Percentiles rank a stretch among this genome's conserved stretches.
Conservation (phyloP, 2,888 invertebrate genomes). For the Phyto melanocephala region DNA sequence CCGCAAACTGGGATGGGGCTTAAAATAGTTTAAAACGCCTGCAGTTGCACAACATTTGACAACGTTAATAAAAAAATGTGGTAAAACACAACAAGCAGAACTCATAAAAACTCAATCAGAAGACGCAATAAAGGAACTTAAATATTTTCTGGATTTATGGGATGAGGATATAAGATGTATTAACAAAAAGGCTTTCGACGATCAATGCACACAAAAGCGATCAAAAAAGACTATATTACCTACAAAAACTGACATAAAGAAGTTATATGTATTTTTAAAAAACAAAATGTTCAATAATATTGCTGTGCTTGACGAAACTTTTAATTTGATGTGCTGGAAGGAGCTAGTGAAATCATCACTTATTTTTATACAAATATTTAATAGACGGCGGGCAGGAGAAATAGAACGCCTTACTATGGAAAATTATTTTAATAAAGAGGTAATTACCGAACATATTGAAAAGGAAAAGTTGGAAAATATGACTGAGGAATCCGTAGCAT, state of each 20-base stretch:
- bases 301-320: neutral
- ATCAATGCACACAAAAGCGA: constrained; percentile 2
- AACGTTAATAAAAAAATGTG: neutral
- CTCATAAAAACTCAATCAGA: neutral
- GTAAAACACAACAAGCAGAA: neutral
- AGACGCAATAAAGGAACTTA: neutral
- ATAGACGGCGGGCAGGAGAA: constrained; percentile 39
- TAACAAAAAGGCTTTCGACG: constrained; percentile 31
- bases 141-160: neutral
- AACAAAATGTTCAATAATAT: neutral
- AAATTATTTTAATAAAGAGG: constrained; percentile 20
- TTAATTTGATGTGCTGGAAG: neutral
- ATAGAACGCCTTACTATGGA: constrained; percentile 23
- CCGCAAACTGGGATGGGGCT: constrained; percentile 2
- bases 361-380: constrained; percentile 12
- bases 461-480: neutral
- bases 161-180: constrained; percentile 5
- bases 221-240: constrained; percentile 20
- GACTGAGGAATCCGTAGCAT: neutral
- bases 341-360: constrained; percentile 1
- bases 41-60: neutral
- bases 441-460: constrained; percentile 14
- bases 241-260: constrained; percentile 14
- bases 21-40: neutral
- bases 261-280: constrained; percentile 19